A percentile compares a stretch with the other conserved stretches of the same genome.
These are phyloP conservation scores for Drosophila pegasa DNA, from an alignment of 2,888 invertebrate species.

Conservation along the genomic window DNA sequence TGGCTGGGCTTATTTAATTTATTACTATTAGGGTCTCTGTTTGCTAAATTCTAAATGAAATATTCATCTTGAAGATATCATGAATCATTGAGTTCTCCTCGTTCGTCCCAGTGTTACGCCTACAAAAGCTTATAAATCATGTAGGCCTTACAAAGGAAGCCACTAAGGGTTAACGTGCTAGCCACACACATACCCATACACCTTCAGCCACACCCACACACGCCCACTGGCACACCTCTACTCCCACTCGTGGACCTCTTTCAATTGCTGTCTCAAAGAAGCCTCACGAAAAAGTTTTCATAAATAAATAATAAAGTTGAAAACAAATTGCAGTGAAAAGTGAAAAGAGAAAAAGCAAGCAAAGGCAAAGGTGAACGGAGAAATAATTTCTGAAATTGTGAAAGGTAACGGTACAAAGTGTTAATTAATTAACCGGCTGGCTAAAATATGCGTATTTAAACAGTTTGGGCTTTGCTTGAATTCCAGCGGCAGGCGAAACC, in stretches of 20 bases:
- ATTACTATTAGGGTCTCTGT: constrained; percentile 7
- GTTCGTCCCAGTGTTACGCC: neutral
- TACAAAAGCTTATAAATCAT: constrained; percentile 51
- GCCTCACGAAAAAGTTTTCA: constrained; percentile 51
- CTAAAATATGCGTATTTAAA: constrained; percentile 46
- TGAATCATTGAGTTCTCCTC: constrained; percentile 30
- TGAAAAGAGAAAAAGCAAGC: constrained; percentile 3
- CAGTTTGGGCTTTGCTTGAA: constrained; percentile 25
- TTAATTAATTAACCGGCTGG: constrained; percentile 69
- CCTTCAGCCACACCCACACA: neutral
- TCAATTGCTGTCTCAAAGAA: constrained; percentile 49
- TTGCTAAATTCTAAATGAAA: constrained; percentile 21
- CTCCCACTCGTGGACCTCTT: constrained; percentile 18
- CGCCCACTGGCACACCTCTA: neutral
- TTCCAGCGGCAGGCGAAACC: constrained; percentile 2
- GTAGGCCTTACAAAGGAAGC: constrained; percentile 18
- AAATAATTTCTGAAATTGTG: constrained; percentile 7
- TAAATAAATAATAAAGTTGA: constrained; percentile 73
- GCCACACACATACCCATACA: neutral
- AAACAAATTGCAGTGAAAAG: constrained; percentile 62
- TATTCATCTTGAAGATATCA: constrained; percentile 7
- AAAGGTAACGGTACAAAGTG: constrained; percentile 45
- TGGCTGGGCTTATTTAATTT: constrained; percentile 13
- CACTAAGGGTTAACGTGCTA: constrained; percentile 9
- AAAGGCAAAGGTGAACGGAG: constrained; percentile 30